A percentile compares a stretch with the other conserved stretches of the same genome.
Evolutionary conservation across 2,888 invertebrate genomes (phyloP).

Genomic region (Cephus spinipes): DNA sequence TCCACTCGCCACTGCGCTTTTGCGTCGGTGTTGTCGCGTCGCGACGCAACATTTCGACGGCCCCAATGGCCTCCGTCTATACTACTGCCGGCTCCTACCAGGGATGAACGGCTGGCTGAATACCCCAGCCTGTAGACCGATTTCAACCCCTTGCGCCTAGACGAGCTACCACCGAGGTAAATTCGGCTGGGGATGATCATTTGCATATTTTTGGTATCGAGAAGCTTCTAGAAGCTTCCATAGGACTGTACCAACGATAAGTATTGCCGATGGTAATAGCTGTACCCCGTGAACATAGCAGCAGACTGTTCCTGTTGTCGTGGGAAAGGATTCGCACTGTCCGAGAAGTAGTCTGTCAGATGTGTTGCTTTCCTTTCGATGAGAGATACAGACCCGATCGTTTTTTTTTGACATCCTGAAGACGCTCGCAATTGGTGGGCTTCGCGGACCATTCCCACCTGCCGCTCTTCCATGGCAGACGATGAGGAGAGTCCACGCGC

Average conservation of each 20-base stretch:
- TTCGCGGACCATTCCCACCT: constrained; percentile 42
- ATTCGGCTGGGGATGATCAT: neutral
- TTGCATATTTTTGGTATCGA: neutral
- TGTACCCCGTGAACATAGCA: neutral
- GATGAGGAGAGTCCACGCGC: constrained; percentile 1
- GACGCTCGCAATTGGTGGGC: constrained; percentile 40
- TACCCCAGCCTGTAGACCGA: neutral
- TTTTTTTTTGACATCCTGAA: constrained; percentile 12
- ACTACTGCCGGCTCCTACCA: neutral
- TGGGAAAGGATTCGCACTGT: neutral
- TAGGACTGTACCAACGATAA: neutral
- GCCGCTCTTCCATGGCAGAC: constrained; percentile 35
- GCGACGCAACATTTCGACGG: neutral
- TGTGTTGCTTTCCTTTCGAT: neutral
- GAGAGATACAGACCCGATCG: neutral
- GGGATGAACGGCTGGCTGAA: neutral
- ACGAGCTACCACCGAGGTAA: neutral
- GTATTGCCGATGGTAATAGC: neutral
- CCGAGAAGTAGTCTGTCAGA: neutral
- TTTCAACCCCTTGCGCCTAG: neutral
- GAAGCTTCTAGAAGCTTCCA: neutral
- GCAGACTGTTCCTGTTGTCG: neutral
- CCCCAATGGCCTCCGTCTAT: neutral
- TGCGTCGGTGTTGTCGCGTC: constrained; percentile 21
- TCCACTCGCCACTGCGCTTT: constrained; percentile 30